Evolutionary conservation across 2,888 invertebrate genomes (phyloP).

Genomic region (Eudasyphora cyanicolor): DNA sequence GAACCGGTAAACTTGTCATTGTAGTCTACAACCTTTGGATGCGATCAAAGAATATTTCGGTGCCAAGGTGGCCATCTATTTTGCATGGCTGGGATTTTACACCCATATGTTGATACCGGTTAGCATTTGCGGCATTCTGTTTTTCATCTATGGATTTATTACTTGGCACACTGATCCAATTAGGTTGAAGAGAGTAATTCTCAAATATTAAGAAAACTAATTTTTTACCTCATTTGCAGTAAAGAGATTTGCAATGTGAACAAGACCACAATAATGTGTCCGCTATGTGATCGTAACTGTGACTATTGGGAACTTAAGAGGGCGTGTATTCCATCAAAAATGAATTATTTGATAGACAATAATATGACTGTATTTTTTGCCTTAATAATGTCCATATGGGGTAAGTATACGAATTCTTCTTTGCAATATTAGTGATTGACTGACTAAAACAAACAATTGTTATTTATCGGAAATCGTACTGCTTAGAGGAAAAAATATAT

Average conservation of each 20-base stretch:
- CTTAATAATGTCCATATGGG: constrained; percentile 91
- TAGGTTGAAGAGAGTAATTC: constrained; percentile 70
- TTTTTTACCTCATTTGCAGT: constrained; percentile 71
- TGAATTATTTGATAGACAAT: constrained; percentile 91
- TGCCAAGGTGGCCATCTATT: constrained; percentile 89
- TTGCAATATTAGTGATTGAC: too few species aligned
- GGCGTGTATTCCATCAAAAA: constrained; percentile 86
- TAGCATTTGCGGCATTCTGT: constrained; percentile 85
- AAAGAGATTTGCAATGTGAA: constrained; percentile 83
- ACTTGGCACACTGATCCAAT: constrained; percentile 81
- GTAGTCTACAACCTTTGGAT: constrained; percentile 85
- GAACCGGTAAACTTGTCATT: constrained; percentile 16
- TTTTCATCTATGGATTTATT: constrained; percentile 83
- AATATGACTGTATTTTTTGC: constrained; percentile 89
- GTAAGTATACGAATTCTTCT: too few species aligned
- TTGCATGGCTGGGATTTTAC: constrained; percentile 92
- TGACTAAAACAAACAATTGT: too few species aligned
- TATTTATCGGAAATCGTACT: too few species aligned
- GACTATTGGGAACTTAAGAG: constrained; percentile 87
- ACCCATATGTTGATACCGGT: constrained; percentile 90
- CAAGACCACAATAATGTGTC: constrained; percentile 87
- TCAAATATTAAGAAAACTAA: background rate
- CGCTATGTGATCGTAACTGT: constrained; percentile 88
- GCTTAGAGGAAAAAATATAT: too few species aligned
- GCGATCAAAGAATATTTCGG: constrained; percentile 89